phyloP scores from a whole-genome alignment of 2,888 invertebrate genomes.

The Tineola bisselliella region DNA sequence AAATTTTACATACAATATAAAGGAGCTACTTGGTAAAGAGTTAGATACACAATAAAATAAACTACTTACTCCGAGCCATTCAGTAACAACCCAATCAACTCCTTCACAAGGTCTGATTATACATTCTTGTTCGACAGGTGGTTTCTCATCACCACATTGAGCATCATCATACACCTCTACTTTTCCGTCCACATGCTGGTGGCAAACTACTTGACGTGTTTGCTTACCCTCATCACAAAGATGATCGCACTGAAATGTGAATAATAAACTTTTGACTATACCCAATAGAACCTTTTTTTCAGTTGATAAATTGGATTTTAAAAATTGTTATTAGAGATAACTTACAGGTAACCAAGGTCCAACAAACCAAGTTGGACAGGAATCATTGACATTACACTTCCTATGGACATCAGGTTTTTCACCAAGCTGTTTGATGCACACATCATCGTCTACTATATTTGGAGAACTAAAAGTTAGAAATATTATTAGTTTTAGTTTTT shows the following conservation, averaged over 20 bases:
- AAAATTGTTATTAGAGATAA: slow-evolving; percentile 15
- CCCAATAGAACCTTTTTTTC: no score
- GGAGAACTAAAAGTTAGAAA: slow-evolving; percentile 48
- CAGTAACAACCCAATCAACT: slow-evolving; percentile 88
- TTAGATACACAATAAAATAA: neutral
- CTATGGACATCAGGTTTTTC: slow-evolving; percentile 75
- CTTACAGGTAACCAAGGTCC: slow-evolving; percentile 92
- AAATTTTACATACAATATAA: neutral
- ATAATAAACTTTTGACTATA: no score
- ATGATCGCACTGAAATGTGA: slow-evolving; percentile 76
- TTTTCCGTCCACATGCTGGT: slow-evolving; percentile 70
- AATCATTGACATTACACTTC: slow-evolving; percentile 78
- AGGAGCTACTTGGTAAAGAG: neutral
- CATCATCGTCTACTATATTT: slow-evolving; percentile 77
- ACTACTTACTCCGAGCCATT: slow-evolving; percentile 85
- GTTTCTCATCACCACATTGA: slow-evolving; percentile 75
- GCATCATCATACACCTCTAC: slow-evolving; percentile 74
- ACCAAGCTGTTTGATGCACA: slow-evolving; percentile 74
- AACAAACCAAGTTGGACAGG: slow-evolving; percentile 87
- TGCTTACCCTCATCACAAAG: slow-evolving; percentile 92
- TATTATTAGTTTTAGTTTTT: neutral
- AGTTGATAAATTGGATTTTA: neutral
- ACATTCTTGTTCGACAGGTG: slow-evolving; percentile 76
- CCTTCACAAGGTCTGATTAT: slow-evolving; percentile 86
- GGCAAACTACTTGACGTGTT: slow-evolving; percentile 83